Evolutionary conservation across 2,797 vertebrate genomes (phyloP).

Genomic region (Xenopus petersii): DNA sequence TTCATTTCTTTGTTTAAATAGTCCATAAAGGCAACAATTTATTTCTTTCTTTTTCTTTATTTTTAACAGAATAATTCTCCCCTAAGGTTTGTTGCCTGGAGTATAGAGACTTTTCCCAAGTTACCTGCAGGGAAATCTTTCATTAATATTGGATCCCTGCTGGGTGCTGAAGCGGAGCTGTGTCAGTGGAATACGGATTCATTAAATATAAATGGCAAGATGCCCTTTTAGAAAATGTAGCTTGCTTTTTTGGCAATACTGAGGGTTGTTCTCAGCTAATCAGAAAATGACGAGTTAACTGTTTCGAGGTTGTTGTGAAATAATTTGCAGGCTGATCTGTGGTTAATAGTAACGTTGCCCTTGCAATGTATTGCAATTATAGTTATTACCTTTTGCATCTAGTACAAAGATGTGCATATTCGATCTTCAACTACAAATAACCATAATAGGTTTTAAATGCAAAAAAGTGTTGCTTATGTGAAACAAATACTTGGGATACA

Average conservation of each 20-base stretch:
- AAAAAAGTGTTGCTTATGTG: no score
- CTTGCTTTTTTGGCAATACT: conserved; percentile 42
- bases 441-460: no score
- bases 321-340: background rate
- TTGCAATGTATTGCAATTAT: no score
- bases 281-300: conserved; percentile 34
- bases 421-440: no score
- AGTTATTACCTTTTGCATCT: no score
- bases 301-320: conserved; percentile 9
- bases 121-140: conserved; percentile 50
- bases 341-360: no score
- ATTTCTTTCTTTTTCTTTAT: background rate
- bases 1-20: conserved; percentile 39
- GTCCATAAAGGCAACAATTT: conserved; percentile 34
- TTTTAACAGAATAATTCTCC: conserved; percentile 36
- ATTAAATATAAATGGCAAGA: conserved; percentile 51
- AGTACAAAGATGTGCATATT: no score
- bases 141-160: conserved; percentile 48
- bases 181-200: conserved; percentile 49
- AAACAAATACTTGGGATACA: no score
- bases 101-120: conserved; percentile 43
- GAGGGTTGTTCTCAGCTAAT: conserved; percentile 44
- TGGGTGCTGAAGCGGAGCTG: conserved; percentile 45
- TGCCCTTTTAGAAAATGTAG: conserved; percentile 48
- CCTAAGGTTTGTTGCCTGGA: conserved; percentile 46